These are phyloP conservation scores for Holothuria leucospilota DNA, from an alignment of 53 echinoderm and acorn worm genomes.

Conservation along the genomic window DNA sequence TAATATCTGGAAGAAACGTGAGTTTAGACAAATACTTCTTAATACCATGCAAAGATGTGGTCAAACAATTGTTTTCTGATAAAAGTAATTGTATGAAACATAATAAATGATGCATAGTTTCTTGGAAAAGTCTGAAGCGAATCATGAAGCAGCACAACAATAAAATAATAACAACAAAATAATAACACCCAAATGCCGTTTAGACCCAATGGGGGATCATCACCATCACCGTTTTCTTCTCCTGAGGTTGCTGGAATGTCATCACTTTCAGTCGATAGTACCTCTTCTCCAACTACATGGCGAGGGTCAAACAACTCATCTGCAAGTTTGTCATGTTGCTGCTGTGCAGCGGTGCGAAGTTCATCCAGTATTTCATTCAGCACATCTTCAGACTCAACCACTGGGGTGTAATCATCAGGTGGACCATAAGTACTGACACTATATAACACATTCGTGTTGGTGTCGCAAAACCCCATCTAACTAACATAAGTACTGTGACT, in stretches of 20 bases:
- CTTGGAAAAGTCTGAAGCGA: constrained; percentile 54
- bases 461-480: too few relatives aligned
- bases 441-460: too few relatives aligned
- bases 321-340: constrained; percentile 35
- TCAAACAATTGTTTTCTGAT: constrained; percentile 41
- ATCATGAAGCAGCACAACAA: constrained; percentile 45
- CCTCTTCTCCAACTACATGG: constrained; percentile 1
- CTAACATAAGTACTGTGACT: too few relatives aligned
- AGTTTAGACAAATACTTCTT: constrained; percentile 50
- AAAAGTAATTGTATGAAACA: constrained; percentile 38
- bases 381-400: constrained; percentile 23
- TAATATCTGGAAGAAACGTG: constrained; percentile 29
- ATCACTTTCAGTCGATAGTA: not conserved
- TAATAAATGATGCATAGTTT: constrained; percentile 61
- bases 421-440: too few relatives aligned
- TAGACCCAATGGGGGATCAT: constrained; percentile 25
- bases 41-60: constrained; percentile 34
- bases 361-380: constrained; percentile 39
- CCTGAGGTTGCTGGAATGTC: not conserved
- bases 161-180: too few relatives aligned
- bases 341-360: constrained; percentile 18
- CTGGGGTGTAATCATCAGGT: not conserved
- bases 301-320: constrained; percentile 34
- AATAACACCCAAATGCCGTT: constrained; percentile 39
- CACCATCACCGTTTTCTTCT: not conserved